Evolutionary conservation across 2,113 vertebrate species (phyloP).

Genomic region (Camelus dromedarius): DNA sequence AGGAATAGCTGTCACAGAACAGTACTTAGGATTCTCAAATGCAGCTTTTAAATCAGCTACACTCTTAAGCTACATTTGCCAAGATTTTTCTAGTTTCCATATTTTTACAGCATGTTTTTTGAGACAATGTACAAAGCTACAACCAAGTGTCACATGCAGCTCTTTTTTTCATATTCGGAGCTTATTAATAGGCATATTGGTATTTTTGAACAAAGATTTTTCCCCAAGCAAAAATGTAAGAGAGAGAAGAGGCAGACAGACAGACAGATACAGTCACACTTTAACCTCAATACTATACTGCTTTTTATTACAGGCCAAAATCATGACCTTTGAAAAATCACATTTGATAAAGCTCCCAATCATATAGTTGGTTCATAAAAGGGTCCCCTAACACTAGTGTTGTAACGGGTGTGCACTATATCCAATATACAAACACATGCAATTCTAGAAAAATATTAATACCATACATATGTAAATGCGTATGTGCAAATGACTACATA

Average conservation of each 20-base stretch:
- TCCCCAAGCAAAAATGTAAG: constrained; percentile 19
- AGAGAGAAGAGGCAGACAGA: not conserved
- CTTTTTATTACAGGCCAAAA: not conserved
- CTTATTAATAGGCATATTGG: not conserved
- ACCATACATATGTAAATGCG: not conserved
- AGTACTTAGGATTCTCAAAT: constrained; percentile 60
- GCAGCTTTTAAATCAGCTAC: constrained; percentile 62
- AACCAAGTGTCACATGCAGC: constrained; percentile 56
- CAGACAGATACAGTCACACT: not conserved
- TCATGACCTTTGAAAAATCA: not conserved
- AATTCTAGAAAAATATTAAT: constrained; percentile 23
- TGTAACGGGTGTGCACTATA: not conserved
- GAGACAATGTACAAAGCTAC: constrained; percentile 63
- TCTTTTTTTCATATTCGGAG: constrained; percentile 47
- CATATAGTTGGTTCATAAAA: not conserved
- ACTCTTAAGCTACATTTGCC: constrained; percentile 47
- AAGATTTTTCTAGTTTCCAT: constrained; percentile 62
- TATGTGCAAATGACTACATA: not conserved
- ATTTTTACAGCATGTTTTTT: constrained; percentile 67
- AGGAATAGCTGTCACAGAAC: constrained; percentile 78
- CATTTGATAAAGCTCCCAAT: not conserved
- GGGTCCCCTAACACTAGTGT: not conserved
- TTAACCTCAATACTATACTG: not conserved
- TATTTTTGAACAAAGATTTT: not conserved
- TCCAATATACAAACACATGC: not conserved